These are phyloP conservation scores for Kradibia gibbosae DNA, from an alignment of 1,140 invertebrate genomes.

Conservation along the genomic window DNA sequence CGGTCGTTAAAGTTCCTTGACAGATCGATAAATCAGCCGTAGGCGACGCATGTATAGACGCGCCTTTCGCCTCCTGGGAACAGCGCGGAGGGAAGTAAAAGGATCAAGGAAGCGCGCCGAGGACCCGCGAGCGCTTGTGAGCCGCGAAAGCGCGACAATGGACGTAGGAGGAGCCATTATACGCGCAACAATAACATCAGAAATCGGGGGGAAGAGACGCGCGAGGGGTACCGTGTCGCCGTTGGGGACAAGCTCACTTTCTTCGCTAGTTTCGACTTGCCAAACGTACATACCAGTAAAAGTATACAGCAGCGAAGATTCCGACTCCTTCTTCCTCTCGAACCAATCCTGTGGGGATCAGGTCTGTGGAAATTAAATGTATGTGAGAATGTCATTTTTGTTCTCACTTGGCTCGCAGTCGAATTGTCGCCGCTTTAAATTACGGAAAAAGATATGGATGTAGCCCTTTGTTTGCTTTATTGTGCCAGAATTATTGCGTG, in stretches of 20 bases:
- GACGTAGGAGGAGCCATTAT: background rate
- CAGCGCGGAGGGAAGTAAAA: constrained; percentile 32
- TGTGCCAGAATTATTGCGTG: background rate
- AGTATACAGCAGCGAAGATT: too few relatives aligned
- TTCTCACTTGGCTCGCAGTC: background rate
- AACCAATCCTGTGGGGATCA: too few relatives aligned
- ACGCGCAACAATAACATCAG: background rate
- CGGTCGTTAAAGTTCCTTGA: constrained; percentile 28
- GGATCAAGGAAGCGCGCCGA: constrained; percentile 14
- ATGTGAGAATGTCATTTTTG: background rate
- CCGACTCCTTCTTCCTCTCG: too few relatives aligned
- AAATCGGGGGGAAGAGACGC: background rate
- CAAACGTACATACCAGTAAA: too few relatives aligned
- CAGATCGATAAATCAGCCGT: constrained; percentile 29
- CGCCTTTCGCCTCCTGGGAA: background rate
- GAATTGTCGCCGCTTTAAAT: background rate
- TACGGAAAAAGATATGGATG: background rate
- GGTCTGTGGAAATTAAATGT: too few relatives aligned
- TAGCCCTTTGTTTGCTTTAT: background rate
- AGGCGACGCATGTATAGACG: background rate
- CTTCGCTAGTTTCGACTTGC: background rate
- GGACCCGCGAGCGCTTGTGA: background rate
- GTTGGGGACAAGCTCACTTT: constrained; percentile 6
- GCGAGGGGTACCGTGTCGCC: background rate
- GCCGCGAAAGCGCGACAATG: constrained; percentile 7